phyloP scores from a whole-genome alignment of 1,140 invertebrate genomes.

The Cydia strobilella region DNA sequence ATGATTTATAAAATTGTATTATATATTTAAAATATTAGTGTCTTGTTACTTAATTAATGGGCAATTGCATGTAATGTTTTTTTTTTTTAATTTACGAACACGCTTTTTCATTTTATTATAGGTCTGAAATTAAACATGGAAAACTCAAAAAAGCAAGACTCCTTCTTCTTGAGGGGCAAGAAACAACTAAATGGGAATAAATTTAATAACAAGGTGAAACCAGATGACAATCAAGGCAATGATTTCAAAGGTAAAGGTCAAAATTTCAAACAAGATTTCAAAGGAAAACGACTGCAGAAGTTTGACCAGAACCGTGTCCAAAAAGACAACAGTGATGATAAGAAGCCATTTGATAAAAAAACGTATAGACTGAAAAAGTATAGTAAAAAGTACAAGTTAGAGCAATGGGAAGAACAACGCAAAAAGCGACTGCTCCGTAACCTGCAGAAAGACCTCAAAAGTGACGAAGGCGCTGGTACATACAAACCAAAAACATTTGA shows the following conservation, averaged over 20 bases:
- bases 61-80: constrained; percentile 35
- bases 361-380: constrained; percentile 84
- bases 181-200: constrained; percentile 40
- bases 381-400: constrained; percentile 84
- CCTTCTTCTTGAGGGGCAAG: constrained; percentile 58
- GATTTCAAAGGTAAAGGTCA: constrained; percentile 51
- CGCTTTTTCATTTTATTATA: constrained; percentile 77
- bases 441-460: constrained; percentile 81
- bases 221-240: constrained; percentile 38
- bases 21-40: not conserved
- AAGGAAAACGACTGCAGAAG: constrained; percentile 46
- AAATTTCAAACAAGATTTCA: constrained; percentile 52
- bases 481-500: constrained; percentile 69
- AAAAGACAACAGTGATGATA: constrained; percentile 45
- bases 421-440: constrained; percentile 79
- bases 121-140: constrained; percentile 69
- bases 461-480: constrained; percentile 62
- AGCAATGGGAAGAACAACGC: constrained; percentile 83
- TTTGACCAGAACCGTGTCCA: constrained; percentile 37
- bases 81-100: constrained; percentile 57
- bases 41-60: not conserved
- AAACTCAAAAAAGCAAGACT: constrained; percentile 49
- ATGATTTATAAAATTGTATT: no score
- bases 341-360: constrained; percentile 84
- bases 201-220: constrained; percentile 40